Evolutionary conservation across 2,888 invertebrate genomes (phyloP), one percentile per base, ranked within the genome.

Genomic region (Elegia similella): DNA sequence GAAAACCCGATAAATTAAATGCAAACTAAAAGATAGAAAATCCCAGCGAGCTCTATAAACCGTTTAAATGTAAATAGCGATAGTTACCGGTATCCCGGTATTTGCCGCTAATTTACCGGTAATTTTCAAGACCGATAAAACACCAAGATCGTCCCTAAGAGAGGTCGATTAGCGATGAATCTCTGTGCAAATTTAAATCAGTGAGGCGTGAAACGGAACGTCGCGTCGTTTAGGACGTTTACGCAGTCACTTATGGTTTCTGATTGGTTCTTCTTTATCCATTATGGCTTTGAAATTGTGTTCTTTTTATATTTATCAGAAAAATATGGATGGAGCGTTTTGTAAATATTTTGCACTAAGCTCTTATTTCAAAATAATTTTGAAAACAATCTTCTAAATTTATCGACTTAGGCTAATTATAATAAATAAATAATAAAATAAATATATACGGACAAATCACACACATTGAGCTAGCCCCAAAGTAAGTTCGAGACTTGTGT

Each of bases 81-180:
- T 50, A 50, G 50, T 50, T 38, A 50, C 50, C 50, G 50, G 50
- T 50, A 17, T 65, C 60, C 64, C 69, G 59, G 66, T 69, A 72
- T 73, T 73, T 70, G 68, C 65, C 62, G 62, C 62, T 64, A 67
- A 70, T 67, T 70, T 68, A 68, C 65, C 62, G 67, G 66, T 63
- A 65, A 63, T 67, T 73, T 63, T 62, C 62, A 53, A 55, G 58
- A 56, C 60, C 56, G 65, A 53, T 65, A 55, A 59, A 60, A 54
- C 63, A 62, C 62, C 64, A 61, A 64, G 59, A 69, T 69, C 62
- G 60, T 60, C 57, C 68, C 66, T 62, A 55, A 57, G 69, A 72
- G 72, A 64, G 53, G 34, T n/a, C 16, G 57, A 59, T 61, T 64
- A 58, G 55, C 61, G 57, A 54, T 53, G 46, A 59, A 52, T 42